Conservation (phyloP, 2,888 invertebrate species). For the Euspilapteryx auroguttella region DNA sequence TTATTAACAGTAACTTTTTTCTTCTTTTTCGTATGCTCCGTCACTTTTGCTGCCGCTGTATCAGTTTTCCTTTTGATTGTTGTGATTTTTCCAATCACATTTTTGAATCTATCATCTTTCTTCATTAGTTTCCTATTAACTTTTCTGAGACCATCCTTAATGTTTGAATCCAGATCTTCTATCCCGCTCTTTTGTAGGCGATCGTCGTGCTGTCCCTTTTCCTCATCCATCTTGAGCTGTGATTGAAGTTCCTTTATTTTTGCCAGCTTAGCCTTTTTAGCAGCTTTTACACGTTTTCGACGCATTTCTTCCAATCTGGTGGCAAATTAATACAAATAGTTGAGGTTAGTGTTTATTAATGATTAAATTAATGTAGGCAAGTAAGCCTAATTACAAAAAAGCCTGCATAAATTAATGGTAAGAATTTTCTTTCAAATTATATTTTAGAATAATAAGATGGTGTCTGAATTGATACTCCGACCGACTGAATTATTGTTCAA, state of each 20-base stretch:
- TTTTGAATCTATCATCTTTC: conserved; percentile 44
- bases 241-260: conserved; percentile 36
- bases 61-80: conserved; percentile 48
- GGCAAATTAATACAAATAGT: conserved; percentile 1
- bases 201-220: neutral
- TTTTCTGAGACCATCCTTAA: conserved; percentile 33
- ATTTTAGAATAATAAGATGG: no score
- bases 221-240: conserved; percentile 18
- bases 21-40: conserved; percentile 9
- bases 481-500: no score
- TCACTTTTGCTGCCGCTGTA: conserved; percentile 13
- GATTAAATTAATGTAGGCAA: no score
- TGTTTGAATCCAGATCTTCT: conserved; percentile 21
- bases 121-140: conserved; percentile 47
- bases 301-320: conserved; percentile 46
- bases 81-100: conserved; percentile 42
- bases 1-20: no score
- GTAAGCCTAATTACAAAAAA: no score
- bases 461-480: no score
- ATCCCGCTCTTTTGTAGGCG: neutral
- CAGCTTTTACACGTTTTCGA: conserved; percentile 36
- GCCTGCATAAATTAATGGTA: no score
- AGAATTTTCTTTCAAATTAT: no score
- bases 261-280: conserved; percentile 39
- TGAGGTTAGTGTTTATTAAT: no score